Evolutionary conservation across 2,797 vertebrate genomes (phyloP), one percentile per base, ranked within the genome.

Genomic region (Pogonophryne albipinna): DNA sequence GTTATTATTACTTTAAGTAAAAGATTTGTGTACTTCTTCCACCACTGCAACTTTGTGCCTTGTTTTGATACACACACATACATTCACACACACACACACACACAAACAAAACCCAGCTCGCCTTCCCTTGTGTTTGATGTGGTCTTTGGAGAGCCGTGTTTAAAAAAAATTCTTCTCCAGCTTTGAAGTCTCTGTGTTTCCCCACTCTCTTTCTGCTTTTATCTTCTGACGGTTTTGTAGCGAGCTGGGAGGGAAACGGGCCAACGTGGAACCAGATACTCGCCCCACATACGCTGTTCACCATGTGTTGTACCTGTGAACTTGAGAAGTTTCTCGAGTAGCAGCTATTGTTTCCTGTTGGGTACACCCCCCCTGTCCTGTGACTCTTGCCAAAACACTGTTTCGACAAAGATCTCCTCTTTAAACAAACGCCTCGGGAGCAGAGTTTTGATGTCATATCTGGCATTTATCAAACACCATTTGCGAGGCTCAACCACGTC

Each of bases 181-280:
- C 93, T 95, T 95, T 95, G 94, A 95, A 94, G 94, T 72, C 80
- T 84, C 81, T 80, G 82, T 87, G 75, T 87, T 87, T 87, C 85
- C 34, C 83, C 87, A 78, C 84, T 91, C 82, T 91, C 70, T 85
- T 76, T 90, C 82, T 82, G 66, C 82, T 94, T 94, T 94, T 91
- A 94, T 94, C 92, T 93, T 84, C 83, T 73, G 88, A 74, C 86
- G 68, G 83, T 57, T 66, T n/a, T 80, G 27, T 9, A 9, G 77
- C 27, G 57, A 80, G 84, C 70, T 55, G 80, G 83, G 86, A 86
- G 83, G 83, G 76, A 84, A 85, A 71, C 75, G 15, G 61, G 78
- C 84, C 51, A 42, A 76, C 23, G 45, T 80, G 89, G 72, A 93
- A 94, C 81, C 58, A 85, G 89, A 91, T 89, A 88, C 89, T 74